Base-by-base conservation (phyloP, 30 jellyfish, hydroid and myxozoan genomes). In the Catostylus mosaicus region DNA sequence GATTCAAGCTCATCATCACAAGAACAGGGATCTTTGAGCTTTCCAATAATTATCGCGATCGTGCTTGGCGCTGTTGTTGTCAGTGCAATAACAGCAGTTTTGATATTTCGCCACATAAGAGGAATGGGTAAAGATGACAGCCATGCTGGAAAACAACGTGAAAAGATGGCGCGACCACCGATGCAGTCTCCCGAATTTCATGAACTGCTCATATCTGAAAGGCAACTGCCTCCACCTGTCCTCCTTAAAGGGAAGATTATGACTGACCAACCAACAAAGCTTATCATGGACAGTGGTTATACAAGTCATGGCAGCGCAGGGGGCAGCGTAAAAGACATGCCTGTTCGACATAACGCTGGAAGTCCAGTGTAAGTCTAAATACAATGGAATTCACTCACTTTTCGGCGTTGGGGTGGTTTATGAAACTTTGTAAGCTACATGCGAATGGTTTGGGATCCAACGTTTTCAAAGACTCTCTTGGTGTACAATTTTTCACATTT, bases 251-350 rank as follows among this genome's bases (percentile, higher is more conserved):
- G 78, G 33, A 77, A 60, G 18, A 67, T 47, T 4, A 1, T 67
- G 37, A 80, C 37, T 32, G 90, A 80, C 30, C 56, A 29, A 19
- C 32, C 90, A 22, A 57, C 68, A 19, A 80, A 80, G 59, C 78
- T 80, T 0, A 80, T 80, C 2, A 46, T 80, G 84, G 90, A 80
- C 69, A 80, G 90, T 51, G 90, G 90, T 2, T 80, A 80, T 67
- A 80, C 90, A 48, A 80, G 90, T 51, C 90, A 80, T 67, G 90
- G 90, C 34, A 80, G 90, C 35, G 90, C 85, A 26, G 85, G 90
- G 16, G 90, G 90, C n/a, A 80, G 90, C 30, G 84, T 65, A 36
- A 80, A 67, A 34, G 84, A 80, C 30, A 54, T 74, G 85, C 65
- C 76, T 4, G 67, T 77, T 36, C 37, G 88, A 23, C 37, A 20